Percentiles rank a stretch among this genome's conserved stretches.
These are phyloP conservation scores for Glyphotaelius pellucidus DNA, from an alignment of 2,888 invertebrate genomes.

Conservation along the genomic window DNA sequence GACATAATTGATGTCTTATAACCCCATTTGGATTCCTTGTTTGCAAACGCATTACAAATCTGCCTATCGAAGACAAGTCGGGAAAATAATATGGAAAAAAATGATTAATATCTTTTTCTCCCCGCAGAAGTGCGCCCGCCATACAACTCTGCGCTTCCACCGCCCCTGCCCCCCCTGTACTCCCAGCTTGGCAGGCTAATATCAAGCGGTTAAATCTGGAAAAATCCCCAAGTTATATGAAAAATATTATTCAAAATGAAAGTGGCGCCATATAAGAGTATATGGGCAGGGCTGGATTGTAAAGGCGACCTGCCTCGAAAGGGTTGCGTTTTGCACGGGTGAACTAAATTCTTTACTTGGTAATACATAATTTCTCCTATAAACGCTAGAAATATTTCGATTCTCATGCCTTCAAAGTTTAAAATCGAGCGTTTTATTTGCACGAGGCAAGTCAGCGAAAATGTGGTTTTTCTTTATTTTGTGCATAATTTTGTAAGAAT, in stretches of 20 bases:
- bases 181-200: conserved; percentile 49
- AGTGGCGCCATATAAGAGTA: conserved; percentile 64
- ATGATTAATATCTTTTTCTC: conserved; percentile 54
- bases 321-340: neutral
- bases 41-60: conserved; percentile 45
- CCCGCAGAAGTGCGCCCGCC: conserved; percentile 20
- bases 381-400: no score
- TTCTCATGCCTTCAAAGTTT: no score
- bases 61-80: conserved; percentile 45
- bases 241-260: conserved; percentile 66
- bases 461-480: no score
- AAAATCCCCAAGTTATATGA: conserved; percentile 65
- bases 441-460: no score
- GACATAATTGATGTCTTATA: conserved; percentile 48
- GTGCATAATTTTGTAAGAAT: no score
- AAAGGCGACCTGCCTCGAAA: neutral
- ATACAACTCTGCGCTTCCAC: neutral
- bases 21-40: conserved; percentile 24
- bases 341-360: no score
- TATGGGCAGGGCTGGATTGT: conserved; percentile 42
- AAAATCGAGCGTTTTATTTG: no score
- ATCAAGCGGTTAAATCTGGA: conserved; percentile 64
- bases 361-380: no score
- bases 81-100: conserved; percentile 45
- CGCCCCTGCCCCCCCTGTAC: neutral